phyloP scores from a whole-genome alignment of 64 coral and sea anemone species.

The Anthopleura sola region DNA sequence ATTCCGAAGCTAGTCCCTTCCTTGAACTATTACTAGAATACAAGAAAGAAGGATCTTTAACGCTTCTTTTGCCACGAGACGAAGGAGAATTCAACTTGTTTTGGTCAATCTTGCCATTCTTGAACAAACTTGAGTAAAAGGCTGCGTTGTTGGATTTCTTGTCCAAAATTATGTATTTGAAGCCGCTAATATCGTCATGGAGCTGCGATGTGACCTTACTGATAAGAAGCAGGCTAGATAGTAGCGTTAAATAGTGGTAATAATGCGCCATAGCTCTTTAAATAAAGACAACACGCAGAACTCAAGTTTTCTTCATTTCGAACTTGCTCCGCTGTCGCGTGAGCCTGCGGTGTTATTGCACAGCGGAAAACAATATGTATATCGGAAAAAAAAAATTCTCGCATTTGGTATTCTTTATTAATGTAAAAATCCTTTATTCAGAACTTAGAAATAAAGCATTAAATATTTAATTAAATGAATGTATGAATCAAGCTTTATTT shows the following conservation, averaged over 20 bases:
- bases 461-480: too few relatives aligned
- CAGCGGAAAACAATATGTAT: neutral
- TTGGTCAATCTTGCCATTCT: neutral
- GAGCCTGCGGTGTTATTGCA: neutral
- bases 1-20: conserved; percentile 22
- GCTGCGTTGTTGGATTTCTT: neutral
- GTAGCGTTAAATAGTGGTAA: neutral
- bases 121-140: conserved; percentile 18
- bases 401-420: neutral
- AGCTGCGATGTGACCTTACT: neutral
- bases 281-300: neutral
- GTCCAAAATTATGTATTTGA: conserved; percentile 7
- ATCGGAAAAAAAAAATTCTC: neutral
- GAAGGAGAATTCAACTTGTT: neutral
- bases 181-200: neutral
- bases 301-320: neutral
- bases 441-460: neutral
- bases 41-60: neutral
- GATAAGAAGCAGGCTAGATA: neutral
- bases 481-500: too few relatives aligned
- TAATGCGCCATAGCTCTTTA: conserved; percentile 8
- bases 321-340: neutral
- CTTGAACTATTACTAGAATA: conserved; percentile 3
- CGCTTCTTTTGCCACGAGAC: neutral
- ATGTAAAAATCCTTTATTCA: neutral